A percentile compares a stretch with the other conserved stretches of the same genome.
These are phyloP conservation scores for Malthinus flaveolus DNA, from an alignment of 2,888 invertebrate genomes.

Conservation along the genomic window DNA sequence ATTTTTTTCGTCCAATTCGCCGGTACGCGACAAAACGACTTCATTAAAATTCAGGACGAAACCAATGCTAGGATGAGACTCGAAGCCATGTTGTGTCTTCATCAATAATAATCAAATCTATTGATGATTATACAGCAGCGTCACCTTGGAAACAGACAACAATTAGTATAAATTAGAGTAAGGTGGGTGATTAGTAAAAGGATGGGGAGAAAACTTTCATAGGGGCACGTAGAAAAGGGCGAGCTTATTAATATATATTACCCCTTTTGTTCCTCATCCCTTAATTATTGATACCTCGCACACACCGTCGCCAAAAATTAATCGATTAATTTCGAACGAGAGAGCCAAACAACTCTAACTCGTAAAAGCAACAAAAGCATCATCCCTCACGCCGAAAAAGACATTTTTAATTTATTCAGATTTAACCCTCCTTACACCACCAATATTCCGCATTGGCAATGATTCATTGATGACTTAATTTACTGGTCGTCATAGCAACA, in stretches of 20 bases:
- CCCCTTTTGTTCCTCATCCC: constrained; percentile 37
- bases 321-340: not conserved
- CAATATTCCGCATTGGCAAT: constrained; percentile 42
- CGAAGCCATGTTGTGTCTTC: constrained; percentile 46
- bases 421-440: constrained; percentile 38
- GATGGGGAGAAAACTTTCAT: constrained; percentile 43
- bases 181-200: constrained; percentile 26
- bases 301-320: not conserved
- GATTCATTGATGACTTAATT: constrained; percentile 44
- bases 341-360: not conserved
- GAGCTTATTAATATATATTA: constrained; percentile 48
- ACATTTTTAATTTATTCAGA: constrained; percentile 41
- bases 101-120: constrained; percentile 55
- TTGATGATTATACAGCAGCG: constrained; percentile 52
- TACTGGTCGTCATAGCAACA: constrained; percentile 39
- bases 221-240: constrained; percentile 38
- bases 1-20: too few species aligned
- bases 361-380: not conserved
- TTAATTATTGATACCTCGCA: constrained; percentile 10
- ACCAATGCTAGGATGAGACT: not conserved
- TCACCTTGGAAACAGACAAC: constrained; percentile 55
- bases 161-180: constrained; percentile 54
- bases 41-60: constrained; percentile 7
- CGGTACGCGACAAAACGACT: not conserved
- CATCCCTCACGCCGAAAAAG: constrained; percentile 9